Conservation (phyloP, 2,888 invertebrate species). For the Antheraea yamamai region DNA sequence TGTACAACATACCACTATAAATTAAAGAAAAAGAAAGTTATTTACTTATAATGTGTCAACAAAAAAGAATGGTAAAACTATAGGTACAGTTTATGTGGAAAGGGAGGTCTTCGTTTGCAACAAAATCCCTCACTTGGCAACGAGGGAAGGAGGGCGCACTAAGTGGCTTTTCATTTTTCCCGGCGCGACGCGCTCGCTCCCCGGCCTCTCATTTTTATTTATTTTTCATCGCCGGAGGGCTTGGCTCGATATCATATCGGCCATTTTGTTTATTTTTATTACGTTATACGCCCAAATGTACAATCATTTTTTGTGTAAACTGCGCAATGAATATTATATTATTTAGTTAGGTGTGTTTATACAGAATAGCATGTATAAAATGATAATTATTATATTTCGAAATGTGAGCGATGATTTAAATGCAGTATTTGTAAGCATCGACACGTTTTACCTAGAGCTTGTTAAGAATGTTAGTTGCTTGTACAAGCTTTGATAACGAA, state of each 20-base stretch:
- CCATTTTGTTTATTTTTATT: conserved; percentile 76
- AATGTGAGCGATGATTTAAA: background rate
- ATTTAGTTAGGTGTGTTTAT: conserved; percentile 24
- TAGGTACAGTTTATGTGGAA: background rate
- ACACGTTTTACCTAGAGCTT: background rate
- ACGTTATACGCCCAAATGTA: conserved; percentile 62
- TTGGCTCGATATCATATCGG: conserved; percentile 68
- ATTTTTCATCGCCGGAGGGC: conserved; percentile 76
- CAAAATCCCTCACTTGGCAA: conserved; percentile 47
- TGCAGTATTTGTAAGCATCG: background rate
- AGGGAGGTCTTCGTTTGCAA: conserved; percentile 36
- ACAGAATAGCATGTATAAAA: background rate
- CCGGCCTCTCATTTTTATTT: conserved; percentile 69
- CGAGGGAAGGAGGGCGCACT: conserved; percentile 67
- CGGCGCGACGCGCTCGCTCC: conserved; percentile 45
- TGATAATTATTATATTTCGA: background rate
- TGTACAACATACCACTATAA: background rate
- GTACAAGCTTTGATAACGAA: too few relatives aligned
- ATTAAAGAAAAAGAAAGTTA: background rate
- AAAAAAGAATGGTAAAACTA: background rate
- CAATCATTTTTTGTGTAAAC: conserved; percentile 69
- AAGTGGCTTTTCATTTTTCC: conserved; percentile 75
- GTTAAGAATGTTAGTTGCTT: background rate
- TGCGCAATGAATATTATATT: conserved; percentile 35
- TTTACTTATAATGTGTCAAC: background rate